A percentile compares a stretch with the other conserved stretches of the same genome.
phyloP scores from a whole-genome alignment of 1,140 invertebrate genomes.

The Grapholita molesta region DNA sequence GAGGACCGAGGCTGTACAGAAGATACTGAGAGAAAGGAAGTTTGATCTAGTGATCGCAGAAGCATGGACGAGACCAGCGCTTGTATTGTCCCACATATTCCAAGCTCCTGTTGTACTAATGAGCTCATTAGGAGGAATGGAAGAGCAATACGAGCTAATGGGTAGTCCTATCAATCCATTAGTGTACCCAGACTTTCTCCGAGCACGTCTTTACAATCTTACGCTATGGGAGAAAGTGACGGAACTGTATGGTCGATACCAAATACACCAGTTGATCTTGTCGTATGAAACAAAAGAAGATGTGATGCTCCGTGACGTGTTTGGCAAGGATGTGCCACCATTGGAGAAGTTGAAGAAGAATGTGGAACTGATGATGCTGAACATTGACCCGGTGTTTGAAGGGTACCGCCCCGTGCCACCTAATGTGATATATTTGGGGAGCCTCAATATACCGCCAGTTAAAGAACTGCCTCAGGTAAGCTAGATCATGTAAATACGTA shows the following conservation, averaged over 20 bases:
- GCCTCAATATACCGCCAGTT: slow-evolving; percentile 59
- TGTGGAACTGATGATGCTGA: background rate
- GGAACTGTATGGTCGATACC: background rate
- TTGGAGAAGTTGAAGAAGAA: background rate
- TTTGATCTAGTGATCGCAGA: slow-evolving; percentile 15
- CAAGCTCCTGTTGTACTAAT: slow-evolving; percentile 5
- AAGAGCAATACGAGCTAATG: background rate
- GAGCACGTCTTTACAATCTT: background rate
- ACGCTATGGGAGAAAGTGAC: slow-evolving; percentile 14
- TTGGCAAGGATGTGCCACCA: background rate
- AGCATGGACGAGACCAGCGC: background rate
- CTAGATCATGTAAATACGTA: too few relatives aligned
- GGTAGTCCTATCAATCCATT: background rate
- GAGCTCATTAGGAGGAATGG: background rate
- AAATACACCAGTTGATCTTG: background rate
- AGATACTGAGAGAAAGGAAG: background rate
- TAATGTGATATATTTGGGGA: slow-evolving; percentile 56
- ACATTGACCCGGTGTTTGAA: background rate
- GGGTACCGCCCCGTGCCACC: background rate
- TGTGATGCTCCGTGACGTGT: background rate
- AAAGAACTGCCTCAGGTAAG: slow-evolving; percentile 26
- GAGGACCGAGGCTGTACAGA: background rate
- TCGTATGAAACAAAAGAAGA: background rate
- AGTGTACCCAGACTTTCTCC: background rate
- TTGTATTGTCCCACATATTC: slow-evolving; percentile 1